Base-by-base conservation (phyloP, 2,888 invertebrate species). In the Eretmocerus hayati region DNA sequence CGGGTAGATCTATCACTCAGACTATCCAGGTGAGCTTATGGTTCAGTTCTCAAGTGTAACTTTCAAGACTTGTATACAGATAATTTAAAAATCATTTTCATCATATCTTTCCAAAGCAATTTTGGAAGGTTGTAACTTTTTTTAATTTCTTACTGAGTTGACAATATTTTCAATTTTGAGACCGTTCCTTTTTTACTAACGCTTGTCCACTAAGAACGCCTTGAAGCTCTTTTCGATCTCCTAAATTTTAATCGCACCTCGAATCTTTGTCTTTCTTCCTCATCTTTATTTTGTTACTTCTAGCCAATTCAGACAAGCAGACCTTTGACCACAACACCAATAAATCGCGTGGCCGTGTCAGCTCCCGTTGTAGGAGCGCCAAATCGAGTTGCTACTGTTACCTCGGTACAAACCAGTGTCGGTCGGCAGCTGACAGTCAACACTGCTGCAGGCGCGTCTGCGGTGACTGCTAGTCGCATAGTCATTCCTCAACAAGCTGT, bases 401-500 rank as follows among this genome's bases (percentile, higher is more conserved):
- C 68, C 20, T 59, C 65, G 44, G 65, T 71, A 21, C 69, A 69
- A 52, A 63, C 69, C 30, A 58, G 62, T 3, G 60, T 63, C 5
- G 64, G 62, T 4, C 60, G 68, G 40, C 70, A 67, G 48, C 54
- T 71, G 39, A 62, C 68, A 5, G 66, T 69, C 37, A 57, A 62
- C 31, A 58, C 59, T 33, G 51, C 56, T n/a, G 56, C 62, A 6
- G 60, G 63, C 9, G 50, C 61, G 9, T 54, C 64, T n/a, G 56
- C 62, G 11, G 61, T 61, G 2, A 65, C 62, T 26, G 66, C 70
- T 31, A 67, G 65, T 50, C 65, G 71, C 15, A 70, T 71, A 39
- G 68, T 71, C 30, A 66, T 71, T 45, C 69, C 69, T 23, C 61
- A 64, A 11, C 66, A 67, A 48, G 67, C 67, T 53, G 69, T 70